Conservation (phyloP, 2,113 vertebrate genomes). For the Dissostichus mawsoni region DNA sequence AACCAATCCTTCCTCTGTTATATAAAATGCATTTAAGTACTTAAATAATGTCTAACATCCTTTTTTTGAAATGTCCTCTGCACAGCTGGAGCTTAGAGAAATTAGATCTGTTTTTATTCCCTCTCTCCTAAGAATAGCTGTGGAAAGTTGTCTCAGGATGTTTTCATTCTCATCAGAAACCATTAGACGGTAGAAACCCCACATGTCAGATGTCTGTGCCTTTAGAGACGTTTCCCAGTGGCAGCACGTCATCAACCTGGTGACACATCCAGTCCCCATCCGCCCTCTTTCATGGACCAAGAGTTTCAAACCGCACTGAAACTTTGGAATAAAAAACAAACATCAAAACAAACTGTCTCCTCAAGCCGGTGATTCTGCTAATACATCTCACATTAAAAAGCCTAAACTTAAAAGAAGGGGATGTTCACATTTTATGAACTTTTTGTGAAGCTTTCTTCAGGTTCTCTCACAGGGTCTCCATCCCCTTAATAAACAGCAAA, state of each 20-base stretch:
- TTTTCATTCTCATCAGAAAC: slow-evolving; percentile 61
- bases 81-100: neutral
- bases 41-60: slow-evolving; percentile 11
- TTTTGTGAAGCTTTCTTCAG: slow-evolving; percentile 26
- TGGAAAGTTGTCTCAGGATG: slow-evolving; percentile 47
- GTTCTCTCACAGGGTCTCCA: slow-evolving; percentile 23
- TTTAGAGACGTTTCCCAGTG: slow-evolving; percentile 63
- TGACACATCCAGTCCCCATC: slow-evolving; percentile 66
- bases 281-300: slow-evolving; percentile 52
- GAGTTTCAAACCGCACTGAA: slow-evolving; percentile 33
- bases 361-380: slow-evolving; percentile 3
- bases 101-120: slow-evolving; percentile 16
- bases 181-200: slow-evolving; percentile 67
- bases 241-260: slow-evolving; percentile 68
- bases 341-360: slow-evolving; percentile 38
- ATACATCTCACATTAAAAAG: slow-evolving; percentile 30
- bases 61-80: neutral
- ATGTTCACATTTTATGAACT: slow-evolving; percentile 38
- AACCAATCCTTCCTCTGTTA: neutral
- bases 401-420: slow-evolving; percentile 18
- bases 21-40: slow-evolving; percentile 2
- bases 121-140: slow-evolving; percentile 37
- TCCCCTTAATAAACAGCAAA: slow-evolving; percentile 44
- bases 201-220: slow-evolving; percentile 66
- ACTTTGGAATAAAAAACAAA: slow-evolving; percentile 23